Evolutionary conservation across 2,888 invertebrate species (phyloP).

Genomic region (Ganaspis brasiliensis): DNA sequence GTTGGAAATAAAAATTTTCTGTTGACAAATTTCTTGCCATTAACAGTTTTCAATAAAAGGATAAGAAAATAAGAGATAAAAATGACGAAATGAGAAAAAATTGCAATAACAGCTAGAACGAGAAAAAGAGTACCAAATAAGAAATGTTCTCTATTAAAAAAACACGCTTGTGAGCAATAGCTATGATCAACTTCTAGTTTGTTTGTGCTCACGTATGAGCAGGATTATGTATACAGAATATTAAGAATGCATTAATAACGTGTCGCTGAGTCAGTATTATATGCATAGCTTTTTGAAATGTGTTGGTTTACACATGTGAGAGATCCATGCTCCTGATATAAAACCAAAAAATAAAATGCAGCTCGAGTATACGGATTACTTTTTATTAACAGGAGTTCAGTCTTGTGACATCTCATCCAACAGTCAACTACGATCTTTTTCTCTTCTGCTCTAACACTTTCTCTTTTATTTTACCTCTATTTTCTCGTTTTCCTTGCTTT

Average conservation of each 20-base stretch:
- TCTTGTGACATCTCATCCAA: slow-evolving; percentile 45
- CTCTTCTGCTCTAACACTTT: slow-evolving; percentile 18
- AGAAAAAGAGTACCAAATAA: not conserved
- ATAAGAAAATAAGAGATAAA: too few relatives aligned
- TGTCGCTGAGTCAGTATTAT: not conserved
- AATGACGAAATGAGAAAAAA: too few relatives aligned
- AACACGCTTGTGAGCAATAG: not conserved
- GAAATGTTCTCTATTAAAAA: not conserved
- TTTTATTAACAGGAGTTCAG: slow-evolving; percentile 42
- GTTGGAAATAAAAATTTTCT: too few relatives aligned
- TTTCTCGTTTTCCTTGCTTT: slow-evolving; percentile 8
- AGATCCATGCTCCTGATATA: not conserved
- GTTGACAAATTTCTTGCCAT: too few relatives aligned
- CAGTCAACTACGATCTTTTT: slow-evolving; percentile 19
- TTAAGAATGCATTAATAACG: slow-evolving; percentile 20
- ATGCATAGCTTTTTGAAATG: slow-evolving; percentile 11
- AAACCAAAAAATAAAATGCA: slow-evolving; percentile 44
- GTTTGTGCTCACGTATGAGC: not conserved
- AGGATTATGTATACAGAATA: not conserved
- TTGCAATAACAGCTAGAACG: too few relatives aligned
- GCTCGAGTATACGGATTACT: slow-evolving; percentile 23
- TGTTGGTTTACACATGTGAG: not conserved
- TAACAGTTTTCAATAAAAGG: too few relatives aligned
- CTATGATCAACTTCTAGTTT: not conserved
- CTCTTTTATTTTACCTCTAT: not conserved